Evolutionary conservation across 2,113 vertebrate species (phyloP).

Genomic region (Anolis sagrei): DNA sequence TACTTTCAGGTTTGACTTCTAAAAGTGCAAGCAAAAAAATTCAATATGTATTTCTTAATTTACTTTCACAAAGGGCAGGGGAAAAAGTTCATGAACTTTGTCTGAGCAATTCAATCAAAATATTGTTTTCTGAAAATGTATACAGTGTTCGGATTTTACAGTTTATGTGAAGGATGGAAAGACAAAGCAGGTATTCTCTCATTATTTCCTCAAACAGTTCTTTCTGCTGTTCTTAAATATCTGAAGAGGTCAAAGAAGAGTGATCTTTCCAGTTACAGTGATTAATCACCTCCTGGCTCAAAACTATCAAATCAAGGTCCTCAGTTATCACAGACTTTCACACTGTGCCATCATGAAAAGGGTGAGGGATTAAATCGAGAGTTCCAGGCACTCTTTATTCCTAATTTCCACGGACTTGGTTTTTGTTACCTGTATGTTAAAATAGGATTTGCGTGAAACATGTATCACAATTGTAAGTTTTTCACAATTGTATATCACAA

Average conservation of each 20-base stretch:
- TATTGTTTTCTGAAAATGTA: background rate
- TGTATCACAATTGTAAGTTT: background rate
- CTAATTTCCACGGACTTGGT: background rate
- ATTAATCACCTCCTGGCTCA: constrained; percentile 21
- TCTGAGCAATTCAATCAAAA: constrained; percentile 7
- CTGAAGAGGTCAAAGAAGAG: constrained; percentile 9
- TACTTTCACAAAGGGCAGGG: background rate
- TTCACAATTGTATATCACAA: background rate
- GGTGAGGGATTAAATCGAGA: background rate
- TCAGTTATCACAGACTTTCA: constrained; percentile 19
- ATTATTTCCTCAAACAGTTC: constrained; percentile 27
- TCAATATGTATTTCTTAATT: background rate
- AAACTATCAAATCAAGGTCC: constrained; percentile 20
- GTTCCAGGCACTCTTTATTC: background rate
- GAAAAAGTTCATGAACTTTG: constrained; percentile 3
- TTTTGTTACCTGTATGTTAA: background rate
- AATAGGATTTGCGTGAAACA: background rate
- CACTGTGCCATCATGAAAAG: background rate
- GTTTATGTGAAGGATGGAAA: constrained; percentile 9
- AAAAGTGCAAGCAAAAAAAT: background rate
- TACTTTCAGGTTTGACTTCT: too few relatives aligned
- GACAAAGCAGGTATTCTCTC: constrained; percentile 17
- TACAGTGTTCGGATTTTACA: background rate
- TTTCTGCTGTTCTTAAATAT: constrained; percentile 1
- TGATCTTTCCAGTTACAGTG: constrained; percentile 20